Base-by-base conservation (phyloP, 1,140 invertebrate genomes). In the Zaprionus capensis region DNA sequence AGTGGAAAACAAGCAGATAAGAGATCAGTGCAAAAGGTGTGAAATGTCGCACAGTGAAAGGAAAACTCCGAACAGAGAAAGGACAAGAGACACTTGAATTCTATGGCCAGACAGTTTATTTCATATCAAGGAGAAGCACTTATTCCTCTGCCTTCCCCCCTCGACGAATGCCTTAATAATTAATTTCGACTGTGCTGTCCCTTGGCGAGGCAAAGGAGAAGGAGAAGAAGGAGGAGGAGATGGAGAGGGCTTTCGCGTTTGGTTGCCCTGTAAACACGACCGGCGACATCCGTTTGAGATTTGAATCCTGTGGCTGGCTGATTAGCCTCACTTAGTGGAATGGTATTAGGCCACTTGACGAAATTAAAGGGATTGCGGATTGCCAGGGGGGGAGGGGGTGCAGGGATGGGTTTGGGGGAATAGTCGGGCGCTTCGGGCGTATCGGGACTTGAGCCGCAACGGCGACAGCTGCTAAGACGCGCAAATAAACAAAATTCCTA, bases 271-370 rank as follows among this genome's bases (percentile, higher is more conserved):
- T 85, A 75, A 79, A 80, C 76, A 87, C 61, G 64, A 84, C 55
- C 76, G 72, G 70, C 72, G 76, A 88, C 85, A 88, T 90, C 85
- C 85, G 85, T 80, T 90, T 82, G 67, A 90, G 85, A 90, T 88
- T 90, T 85, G 71, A 68, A 90, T 88, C 85, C 72, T 78, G 83
- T 71, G 80, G 76, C 75, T 79, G 80, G 76, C 73, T 88, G 85
- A 88, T 88, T 88, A 88, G 85, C 85, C 85, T 72, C 82, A 90
- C 78, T 88, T 90, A 85, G 85, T 88, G 85, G 81, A 88, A 81
- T 76, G 79, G 85, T 78, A 90, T 88, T 88, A 82, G 85, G 85
- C 86, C 85, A 90, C 81, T 85, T 85, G 85, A 85, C 83, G 72
- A 87, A 86, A 87, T 88, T 88, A 84, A 84, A 71, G 78, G 84